phyloP scores from a whole-genome alignment of 1,140 invertebrate species.

The Sminthurides bifidus region DNA sequence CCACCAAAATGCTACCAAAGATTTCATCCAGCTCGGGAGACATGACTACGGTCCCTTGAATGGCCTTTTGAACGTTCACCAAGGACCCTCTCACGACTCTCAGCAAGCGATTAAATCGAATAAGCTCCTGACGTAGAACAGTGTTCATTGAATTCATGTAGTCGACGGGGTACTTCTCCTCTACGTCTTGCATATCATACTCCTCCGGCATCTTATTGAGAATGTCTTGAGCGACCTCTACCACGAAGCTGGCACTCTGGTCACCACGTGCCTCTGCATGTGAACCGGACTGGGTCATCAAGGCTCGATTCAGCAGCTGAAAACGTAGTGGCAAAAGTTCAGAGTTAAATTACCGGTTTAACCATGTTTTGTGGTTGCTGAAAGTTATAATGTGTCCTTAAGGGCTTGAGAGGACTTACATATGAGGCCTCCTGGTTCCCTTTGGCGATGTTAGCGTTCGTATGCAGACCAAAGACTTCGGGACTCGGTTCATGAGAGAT shows the following conservation, averaged over 20 bases:
- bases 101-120: constrained; percentile 67
- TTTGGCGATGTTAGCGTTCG: constrained; percentile 45
- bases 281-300: constrained; percentile 37
- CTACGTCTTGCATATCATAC: constrained; percentile 39
- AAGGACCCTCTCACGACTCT: constrained; percentile 48
- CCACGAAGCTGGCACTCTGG: not conserved
- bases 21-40: constrained; percentile 74
- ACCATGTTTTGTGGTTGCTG: constrained; percentile 39
- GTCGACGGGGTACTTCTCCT: constrained; percentile 51
- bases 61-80: constrained; percentile 60
- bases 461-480: constrained; percentile 44
- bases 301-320: constrained; percentile 37
- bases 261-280: constrained; percentile 20
- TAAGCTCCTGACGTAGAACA: constrained; percentile 73
- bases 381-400: too few relatives aligned
- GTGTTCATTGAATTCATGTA: constrained; percentile 90
- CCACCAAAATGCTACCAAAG: constrained; percentile 57
- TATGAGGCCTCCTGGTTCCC: constrained; percentile 43
- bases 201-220: constrained; percentile 39
- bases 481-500: constrained; percentile 40
- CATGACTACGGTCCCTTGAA: constrained; percentile 77
- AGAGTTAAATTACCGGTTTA: constrained; percentile 41
- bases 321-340: constrained; percentile 17
- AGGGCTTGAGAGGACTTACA: too few relatives aligned
- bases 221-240: constrained; percentile 28